A percentile compares a stretch with the other conserved stretches of the same genome.
These are phyloP conservation scores for Ploceus nigricollis DNA, from an alignment of 2,113 vertebrate species.

Conservation along the genomic window DNA sequence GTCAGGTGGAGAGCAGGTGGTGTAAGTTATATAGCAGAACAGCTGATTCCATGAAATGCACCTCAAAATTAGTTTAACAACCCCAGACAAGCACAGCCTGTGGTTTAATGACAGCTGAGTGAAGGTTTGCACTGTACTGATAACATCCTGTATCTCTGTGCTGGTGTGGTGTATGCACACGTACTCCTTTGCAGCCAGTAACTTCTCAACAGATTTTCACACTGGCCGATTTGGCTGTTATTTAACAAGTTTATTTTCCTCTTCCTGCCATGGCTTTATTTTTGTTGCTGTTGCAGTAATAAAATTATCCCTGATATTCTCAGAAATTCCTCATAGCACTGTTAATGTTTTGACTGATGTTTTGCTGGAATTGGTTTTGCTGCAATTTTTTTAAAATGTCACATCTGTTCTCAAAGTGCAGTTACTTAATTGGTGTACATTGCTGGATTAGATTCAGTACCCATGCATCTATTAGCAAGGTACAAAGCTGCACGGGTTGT, in stretches of 20 bases:
- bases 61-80: conserved; percentile 42
- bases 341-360: neutral
- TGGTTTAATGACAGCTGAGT: conserved; percentile 44
- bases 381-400: neutral
- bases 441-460: neutral
- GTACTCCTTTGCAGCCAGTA: neutral
- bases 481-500: neutral
- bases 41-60: conserved; percentile 7
- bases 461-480: neutral
- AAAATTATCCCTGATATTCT: neutral
- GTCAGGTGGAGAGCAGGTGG: neutral
- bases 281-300: neutral
- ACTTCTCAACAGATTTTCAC: neutral
- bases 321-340: neutral
- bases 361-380: neutral
- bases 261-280: neutral
- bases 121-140: conserved; percentile 57
- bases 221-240: neutral
- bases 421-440: neutral
- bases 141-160: conserved; percentile 66
- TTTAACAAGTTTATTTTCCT: conserved; percentile 23
- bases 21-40: neutral
- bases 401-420: neutral
- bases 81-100: neutral
- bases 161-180: conserved; percentile 34